Conservation (phyloP, 2,888 invertebrate species). For the Desoria tigrina region DNA sequence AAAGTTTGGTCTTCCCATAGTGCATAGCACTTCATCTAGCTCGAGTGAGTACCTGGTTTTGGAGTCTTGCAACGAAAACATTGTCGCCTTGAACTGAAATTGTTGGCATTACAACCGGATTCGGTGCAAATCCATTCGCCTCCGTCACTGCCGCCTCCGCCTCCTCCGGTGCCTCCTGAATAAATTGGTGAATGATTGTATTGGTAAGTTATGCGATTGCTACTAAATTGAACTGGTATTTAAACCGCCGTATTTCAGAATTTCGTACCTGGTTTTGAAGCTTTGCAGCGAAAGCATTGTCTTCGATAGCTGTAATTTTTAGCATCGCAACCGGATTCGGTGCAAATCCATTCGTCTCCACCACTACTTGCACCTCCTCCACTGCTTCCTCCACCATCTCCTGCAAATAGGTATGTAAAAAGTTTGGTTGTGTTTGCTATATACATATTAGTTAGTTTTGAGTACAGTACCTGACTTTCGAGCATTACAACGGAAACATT, state of each 20-base stretch:
- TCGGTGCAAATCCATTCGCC: constrained; percentile 54
- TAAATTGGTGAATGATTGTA: too few species aligned
- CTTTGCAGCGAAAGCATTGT: constrained; percentile 7
- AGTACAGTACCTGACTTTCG: constrained; percentile 64
- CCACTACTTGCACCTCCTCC: constrained; percentile 59
- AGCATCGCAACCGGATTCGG: constrained; percentile 38
- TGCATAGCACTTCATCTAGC: too few species aligned
- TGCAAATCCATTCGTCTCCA: constrained; percentile 53
- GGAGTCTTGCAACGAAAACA: constrained; percentile 1
- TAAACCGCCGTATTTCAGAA: too few species aligned
- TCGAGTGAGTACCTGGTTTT: too few species aligned
- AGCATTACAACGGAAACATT: constrained; percentile 84
- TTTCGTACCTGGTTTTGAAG: too few species aligned
- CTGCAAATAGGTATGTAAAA: constrained; percentile 53
- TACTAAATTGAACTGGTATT: too few species aligned
- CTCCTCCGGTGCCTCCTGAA: too few species aligned
- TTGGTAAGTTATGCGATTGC: too few species aligned
- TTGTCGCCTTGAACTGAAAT: constrained; percentile 31
- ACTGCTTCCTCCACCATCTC: constrained; percentile 54
- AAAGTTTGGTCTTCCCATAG: too few species aligned
- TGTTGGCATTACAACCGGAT: constrained; percentile 10
- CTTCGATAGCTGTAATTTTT: constrained; percentile 32
- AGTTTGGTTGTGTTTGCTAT: too few species aligned
- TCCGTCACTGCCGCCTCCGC: too few species aligned
- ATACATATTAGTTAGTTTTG: too few species aligned